Conservation (phyloP, 2,888 invertebrate genomes). For the Orthosia incerta region DNA sequence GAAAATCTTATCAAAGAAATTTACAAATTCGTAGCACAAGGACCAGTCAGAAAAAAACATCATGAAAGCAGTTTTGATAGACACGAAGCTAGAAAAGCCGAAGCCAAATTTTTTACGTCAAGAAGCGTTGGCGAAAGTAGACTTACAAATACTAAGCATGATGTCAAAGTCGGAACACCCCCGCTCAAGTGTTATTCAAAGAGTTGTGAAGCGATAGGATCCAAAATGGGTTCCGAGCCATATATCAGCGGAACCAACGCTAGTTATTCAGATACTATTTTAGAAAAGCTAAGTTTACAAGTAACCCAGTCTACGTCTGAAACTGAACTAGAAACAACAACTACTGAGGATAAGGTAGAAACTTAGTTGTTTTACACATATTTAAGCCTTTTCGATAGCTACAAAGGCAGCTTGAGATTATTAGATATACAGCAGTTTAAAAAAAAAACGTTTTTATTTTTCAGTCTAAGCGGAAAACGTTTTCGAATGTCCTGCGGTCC, state of each 20-base stretch:
- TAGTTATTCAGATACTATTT: constrained; percentile 82
- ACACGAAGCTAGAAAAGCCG: constrained; percentile 36
- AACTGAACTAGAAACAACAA: constrained; percentile 73
- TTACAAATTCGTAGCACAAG: constrained; percentile 83
- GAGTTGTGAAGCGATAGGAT: constrained; percentile 85
- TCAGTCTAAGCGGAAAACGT: constrained; percentile 76
- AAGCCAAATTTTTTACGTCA: constrained; percentile 58
- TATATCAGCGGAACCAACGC: constrained; percentile 73
- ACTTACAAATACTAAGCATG: constrained; percentile 75
- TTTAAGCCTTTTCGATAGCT: background rate
- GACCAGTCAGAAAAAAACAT: constrained; percentile 68
- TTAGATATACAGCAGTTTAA: background rate
- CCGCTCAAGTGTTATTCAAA: constrained; percentile 81
- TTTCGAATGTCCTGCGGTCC: constrained; percentile 77
- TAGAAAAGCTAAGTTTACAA: constrained; percentile 81
- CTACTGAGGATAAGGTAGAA: constrained; percentile 52
- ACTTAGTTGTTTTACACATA: background rate
- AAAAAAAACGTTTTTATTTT: constrained; percentile 56
- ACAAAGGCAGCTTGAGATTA: too few species aligned
- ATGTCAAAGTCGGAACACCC: constrained; percentile 82
- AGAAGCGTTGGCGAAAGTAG: constrained; percentile 80
- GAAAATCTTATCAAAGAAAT: constrained; percentile 86
- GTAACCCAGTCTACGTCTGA: constrained; percentile 74
- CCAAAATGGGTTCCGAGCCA: constrained; percentile 71
- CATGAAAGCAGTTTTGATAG: constrained; percentile 48